Conservation (phyloP, 1,140 invertebrate genomes). For the Delia radicum region DNA sequence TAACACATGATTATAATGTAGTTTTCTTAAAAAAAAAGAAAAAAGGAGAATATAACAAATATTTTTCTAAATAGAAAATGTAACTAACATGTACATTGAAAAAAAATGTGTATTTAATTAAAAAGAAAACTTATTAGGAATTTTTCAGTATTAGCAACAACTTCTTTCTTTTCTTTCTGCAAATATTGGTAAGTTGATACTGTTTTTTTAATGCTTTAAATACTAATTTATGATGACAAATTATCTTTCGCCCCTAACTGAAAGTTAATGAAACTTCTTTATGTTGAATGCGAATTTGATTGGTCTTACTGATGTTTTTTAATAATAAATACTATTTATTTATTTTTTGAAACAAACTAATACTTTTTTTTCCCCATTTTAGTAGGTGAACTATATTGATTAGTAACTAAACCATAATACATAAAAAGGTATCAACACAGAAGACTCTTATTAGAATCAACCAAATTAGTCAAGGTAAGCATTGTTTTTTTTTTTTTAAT, state of each 20-base stretch:
- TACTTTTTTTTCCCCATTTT: not conserved
- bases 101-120: not conserved
- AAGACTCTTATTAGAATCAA: too few relatives aligned
- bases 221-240: conserved; percentile 25
- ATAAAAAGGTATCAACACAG: too few relatives aligned
- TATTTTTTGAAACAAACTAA: not conserved
- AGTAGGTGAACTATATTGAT: too few relatives aligned
- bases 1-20: not conserved
- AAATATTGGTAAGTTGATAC: not conserved
- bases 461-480: too few relatives aligned
- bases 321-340: not conserved
- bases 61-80: conserved; percentile 17
- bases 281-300: conserved; percentile 26
- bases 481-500: too few relatives aligned
- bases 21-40: not conserved
- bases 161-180: not conserved
- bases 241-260: conserved; percentile 28
- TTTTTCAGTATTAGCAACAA: not conserved
- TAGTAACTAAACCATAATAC: too few relatives aligned
- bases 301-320: conserved; percentile 30
- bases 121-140: not conserved
- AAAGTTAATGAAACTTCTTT: conserved; percentile 20
- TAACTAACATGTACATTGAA: not conserved
- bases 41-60: not conserved
- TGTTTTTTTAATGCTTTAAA: not conserved